A percentile compares a stretch with the other conserved stretches of the same genome.
phyloP scores from a whole-genome alignment of 2,797 vertebrate species.

The Danionella dracula region DNA sequence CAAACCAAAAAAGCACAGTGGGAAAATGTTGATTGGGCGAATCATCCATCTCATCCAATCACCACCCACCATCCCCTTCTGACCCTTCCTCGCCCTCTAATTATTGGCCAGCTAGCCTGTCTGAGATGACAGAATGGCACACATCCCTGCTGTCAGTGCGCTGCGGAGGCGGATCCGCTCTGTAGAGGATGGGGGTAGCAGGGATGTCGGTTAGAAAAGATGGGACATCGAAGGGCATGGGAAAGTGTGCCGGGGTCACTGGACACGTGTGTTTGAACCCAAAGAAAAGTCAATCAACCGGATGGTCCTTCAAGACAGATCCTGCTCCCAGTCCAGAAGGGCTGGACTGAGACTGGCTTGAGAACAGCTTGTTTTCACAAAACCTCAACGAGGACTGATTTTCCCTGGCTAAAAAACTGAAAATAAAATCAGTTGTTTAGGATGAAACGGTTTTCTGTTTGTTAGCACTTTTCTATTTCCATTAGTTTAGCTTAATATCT shows the following conservation, averaged over 20 bases:
- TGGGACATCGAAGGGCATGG: slow-evolving; percentile 25
- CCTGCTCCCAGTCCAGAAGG: neutral
- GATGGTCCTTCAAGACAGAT: slow-evolving; percentile 3
- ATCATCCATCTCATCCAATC: neutral
- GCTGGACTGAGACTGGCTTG: neutral
- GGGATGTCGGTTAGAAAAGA: neutral
- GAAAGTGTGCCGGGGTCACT: slow-evolving; percentile 43
- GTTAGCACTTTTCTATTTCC: too few species aligned
- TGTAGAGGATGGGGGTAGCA: slow-evolving; percentile 14
- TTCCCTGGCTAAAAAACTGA: too few species aligned
- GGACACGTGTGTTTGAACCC: slow-evolving; percentile 29
- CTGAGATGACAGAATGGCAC: slow-evolving; percentile 9
- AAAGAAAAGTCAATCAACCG: slow-evolving; percentile 24
- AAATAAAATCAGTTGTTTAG: too few species aligned
- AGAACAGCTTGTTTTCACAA: neutral
- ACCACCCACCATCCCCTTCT: neutral
- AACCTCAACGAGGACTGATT: neutral
- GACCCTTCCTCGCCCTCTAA: neutral
- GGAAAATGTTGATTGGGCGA: neutral
- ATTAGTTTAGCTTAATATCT: too few species aligned
- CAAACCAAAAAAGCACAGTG: too few species aligned
- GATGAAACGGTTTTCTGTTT: too few species aligned
- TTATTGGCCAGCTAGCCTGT: neutral
- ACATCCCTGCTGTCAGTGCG: slow-evolving; percentile 8
- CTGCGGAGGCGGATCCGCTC: neutral